phyloP scores from a whole-genome alignment of 2,113 vertebrate genomes.

The Hyla sarda region DNA sequence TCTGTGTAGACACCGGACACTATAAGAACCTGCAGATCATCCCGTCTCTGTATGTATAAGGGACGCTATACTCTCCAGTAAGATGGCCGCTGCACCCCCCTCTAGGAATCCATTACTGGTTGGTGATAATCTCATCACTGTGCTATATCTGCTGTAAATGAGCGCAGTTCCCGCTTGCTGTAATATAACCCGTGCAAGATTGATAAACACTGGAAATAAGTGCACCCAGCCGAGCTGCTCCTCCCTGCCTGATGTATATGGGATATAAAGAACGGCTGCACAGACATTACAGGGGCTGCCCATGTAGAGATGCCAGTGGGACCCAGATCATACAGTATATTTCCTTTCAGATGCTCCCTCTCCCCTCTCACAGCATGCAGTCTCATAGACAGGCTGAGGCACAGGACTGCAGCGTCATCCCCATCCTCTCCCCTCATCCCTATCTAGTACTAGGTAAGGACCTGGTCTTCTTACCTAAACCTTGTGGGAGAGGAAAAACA shows the following conservation, averaged over 20 bases:
- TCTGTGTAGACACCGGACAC: too few species aligned
- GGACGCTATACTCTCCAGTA: not conserved
- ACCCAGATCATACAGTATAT: not conserved
- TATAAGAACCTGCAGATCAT: not conserved
- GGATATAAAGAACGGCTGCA: not conserved
- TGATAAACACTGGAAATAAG: not conserved
- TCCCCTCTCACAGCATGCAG: too few species aligned
- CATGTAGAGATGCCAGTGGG: not conserved
- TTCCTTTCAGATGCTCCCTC: not conserved
- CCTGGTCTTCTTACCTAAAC: too few species aligned
- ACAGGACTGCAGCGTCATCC: too few species aligned
- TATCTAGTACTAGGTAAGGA: too few species aligned
- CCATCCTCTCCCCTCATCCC: too few species aligned
- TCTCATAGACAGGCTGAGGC: too few species aligned
- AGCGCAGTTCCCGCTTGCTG: not conserved
- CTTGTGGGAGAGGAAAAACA: too few species aligned
- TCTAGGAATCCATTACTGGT: slow-evolving; percentile 38
- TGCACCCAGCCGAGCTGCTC: not conserved
- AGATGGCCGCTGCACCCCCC: not conserved
- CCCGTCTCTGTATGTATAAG: not conserved
- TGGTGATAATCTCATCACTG: not conserved
- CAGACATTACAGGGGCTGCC: not conserved
- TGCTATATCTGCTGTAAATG: not conserved
- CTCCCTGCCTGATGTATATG: not conserved
- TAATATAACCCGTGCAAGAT: slow-evolving; percentile 14